Conservation (phyloP, 2,888 invertebrate genomes). For the Micropterix aruncella region DNA sequence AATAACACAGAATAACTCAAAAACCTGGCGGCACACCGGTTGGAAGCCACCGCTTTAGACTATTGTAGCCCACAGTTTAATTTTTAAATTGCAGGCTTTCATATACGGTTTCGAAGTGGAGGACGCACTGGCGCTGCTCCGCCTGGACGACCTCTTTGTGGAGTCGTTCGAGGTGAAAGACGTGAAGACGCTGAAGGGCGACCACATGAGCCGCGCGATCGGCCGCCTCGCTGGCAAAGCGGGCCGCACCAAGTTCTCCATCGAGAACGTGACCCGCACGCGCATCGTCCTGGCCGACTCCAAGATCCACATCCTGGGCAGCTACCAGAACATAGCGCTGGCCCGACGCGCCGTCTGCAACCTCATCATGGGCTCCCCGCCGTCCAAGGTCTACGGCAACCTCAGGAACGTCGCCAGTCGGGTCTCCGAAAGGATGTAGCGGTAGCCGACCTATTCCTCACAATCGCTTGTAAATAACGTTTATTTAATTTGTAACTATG, state of each 20-base stretch:
- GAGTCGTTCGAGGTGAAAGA: constrained; percentile 96
- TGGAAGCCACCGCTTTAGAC: too few species aligned
- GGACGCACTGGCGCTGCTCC: constrained; percentile 85
- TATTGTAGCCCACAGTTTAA: too few species aligned
- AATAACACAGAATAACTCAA: too few species aligned
- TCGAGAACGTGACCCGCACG: constrained; percentile 98
- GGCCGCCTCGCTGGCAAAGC: constrained; percentile 97
- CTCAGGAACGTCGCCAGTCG: constrained; percentile 74
- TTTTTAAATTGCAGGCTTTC: constrained; percentile 50
- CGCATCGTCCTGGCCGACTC: constrained; percentile 94
- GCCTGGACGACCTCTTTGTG: constrained; percentile 92
- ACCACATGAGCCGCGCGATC: constrained; percentile 90
- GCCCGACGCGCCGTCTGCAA: constrained; percentile 93
- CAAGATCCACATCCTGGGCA: constrained; percentile 94
- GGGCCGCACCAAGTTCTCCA: constrained; percentile 93
- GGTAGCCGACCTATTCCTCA: too few species aligned
- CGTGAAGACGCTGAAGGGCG: constrained; percentile 89
- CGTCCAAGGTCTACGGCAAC: constrained; percentile 96
- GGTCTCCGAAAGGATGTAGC: constrained; percentile 69
- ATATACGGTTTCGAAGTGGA: constrained; percentile 93
- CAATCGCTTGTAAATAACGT: too few species aligned
- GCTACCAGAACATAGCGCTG: constrained; percentile 90
- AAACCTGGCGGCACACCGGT: too few species aligned
- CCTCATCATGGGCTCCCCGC: constrained; percentile 91
- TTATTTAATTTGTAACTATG: too few species aligned